Evolutionary conservation across 2,888 invertebrate genomes (phyloP), one percentile per base, ranked within the genome.

Genomic region (Aleiodes testaceus): DNA sequence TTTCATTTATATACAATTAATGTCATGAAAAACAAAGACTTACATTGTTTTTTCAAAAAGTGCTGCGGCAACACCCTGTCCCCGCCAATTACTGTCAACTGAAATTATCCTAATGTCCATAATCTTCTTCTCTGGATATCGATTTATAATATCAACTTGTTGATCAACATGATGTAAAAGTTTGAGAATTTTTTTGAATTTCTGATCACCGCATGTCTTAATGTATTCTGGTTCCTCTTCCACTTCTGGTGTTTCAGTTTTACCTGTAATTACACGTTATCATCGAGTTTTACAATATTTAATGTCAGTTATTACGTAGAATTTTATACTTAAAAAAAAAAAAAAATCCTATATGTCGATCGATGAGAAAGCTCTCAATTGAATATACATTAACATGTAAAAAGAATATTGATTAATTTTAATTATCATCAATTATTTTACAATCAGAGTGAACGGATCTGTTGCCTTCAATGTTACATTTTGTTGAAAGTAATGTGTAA

Each of bases 51-150:
- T 90, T 63, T 90, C 88, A 76, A 93, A 85, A 12, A 94, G 87
- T 18, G 89, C 88, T 75, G 91, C 92, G 79, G 92, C 93, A 72
- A 94, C 90, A 2, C 94, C 93, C 75, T 89, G 89, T 61, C 91
- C 91, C 74, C 93, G 88, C 90, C 91, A 93, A 12, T 88, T 88
- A 0, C 89, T 89, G 77, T 93, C 92, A 1, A 93, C 93, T 0
- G 93, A 92, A 0, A 93, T 87, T 44, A 93, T 91, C 79, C 91
- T 92, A 12, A 93, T 88, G 65, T 92, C 92, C 64, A 93, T 87
- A 49, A 91, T 82, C 44, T 88, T 88, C 30, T 90, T 82, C 3
- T 89, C 88, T 0, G 91, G 91, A 78, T 89, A 93, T 79, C 88
- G 89, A 73, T 88, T 88, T 85, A 91, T 90, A 0, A 92, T 86